These are phyloP conservation scores for Petrocephalus sullivani DNA, from an alignment of 2,797 vertebrate genomes.

Conservation along the genomic window DNA sequence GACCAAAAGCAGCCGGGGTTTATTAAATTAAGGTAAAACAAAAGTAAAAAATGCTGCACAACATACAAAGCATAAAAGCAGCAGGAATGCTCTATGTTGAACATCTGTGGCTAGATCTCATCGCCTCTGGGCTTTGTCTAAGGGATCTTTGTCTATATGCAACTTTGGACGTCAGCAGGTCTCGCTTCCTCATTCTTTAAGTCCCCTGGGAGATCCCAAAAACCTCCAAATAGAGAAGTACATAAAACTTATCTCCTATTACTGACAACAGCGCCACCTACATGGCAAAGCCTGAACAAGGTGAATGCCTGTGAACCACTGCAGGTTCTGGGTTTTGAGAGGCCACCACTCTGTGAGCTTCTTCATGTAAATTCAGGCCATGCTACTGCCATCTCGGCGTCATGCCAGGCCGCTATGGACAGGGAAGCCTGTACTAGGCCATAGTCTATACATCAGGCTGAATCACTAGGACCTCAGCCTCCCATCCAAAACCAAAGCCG, in stretches of 20 bases:
- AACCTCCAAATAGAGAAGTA: conserved; percentile 44
- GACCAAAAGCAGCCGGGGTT: background rate
- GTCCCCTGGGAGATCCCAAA: conserved; percentile 56
- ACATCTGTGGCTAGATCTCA: background rate
- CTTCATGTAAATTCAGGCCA: conserved; percentile 55
- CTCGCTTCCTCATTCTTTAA: conserved; percentile 37
- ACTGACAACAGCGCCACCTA: background rate
- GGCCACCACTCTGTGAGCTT: conserved; percentile 37
- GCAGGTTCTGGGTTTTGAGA: conserved; percentile 17
- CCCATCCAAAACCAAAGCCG: background rate
- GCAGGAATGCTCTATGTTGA: background rate
- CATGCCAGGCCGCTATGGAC: background rate
- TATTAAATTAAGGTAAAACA: background rate
- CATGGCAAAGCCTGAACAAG: background rate
- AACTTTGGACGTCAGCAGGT: background rate
- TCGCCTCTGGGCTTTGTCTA: background rate
- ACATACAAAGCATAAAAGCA: background rate
- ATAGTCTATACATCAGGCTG: conserved; percentile 10
- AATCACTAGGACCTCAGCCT: background rate
- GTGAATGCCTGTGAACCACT: conserved; percentile 7
- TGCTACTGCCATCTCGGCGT: conserved; percentile 36
- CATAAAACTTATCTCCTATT: no score
- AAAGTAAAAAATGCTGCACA: background rate
- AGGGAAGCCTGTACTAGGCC: background rate
- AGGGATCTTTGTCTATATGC: background rate